phyloP scores from a whole-genome alignment of 92 coral and sea anemone species.

The Scolanthus callimorphus region DNA sequence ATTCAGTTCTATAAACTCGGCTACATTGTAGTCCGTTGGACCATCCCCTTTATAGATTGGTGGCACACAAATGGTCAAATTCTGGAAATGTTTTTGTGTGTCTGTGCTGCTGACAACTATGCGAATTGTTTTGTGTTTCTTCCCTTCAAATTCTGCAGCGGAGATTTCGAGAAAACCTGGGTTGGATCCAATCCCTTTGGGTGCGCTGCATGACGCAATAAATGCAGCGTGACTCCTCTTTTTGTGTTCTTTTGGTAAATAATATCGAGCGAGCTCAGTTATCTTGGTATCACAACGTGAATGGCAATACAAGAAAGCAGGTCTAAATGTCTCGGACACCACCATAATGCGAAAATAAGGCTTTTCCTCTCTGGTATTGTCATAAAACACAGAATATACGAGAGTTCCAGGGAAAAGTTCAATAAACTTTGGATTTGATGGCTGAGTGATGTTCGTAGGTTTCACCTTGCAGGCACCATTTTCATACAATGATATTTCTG shows the following conservation, averaged over 20 bases:
- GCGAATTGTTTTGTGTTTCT: not conserved
- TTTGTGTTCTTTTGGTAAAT: slow-evolving; percentile 10
- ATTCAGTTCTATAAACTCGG: slow-evolving; percentile 53
- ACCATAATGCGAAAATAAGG: slow-evolving; percentile 25
- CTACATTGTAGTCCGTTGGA: slow-evolving; percentile 9
- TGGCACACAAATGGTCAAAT: slow-evolving; percentile 48
- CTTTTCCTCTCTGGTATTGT: slow-evolving; percentile 2
- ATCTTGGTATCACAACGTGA: slow-evolving; percentile 9
- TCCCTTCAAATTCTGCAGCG: slow-evolving; percentile 2
- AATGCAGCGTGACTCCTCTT: slow-evolving; percentile 43
- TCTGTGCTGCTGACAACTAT: slow-evolving; percentile 11
- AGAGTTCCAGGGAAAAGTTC: slow-evolving; percentile 28
- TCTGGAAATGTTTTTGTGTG: not conserved
- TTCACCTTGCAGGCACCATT: not conserved
- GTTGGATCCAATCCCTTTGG: slow-evolving; percentile 21
- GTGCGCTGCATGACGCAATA: slow-evolving; percentile 44
- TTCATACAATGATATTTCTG: not conserved
- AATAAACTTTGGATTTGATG: slow-evolving; percentile 1
- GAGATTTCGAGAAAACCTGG: slow-evolving; percentile 38
- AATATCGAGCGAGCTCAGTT: slow-evolving; percentile 12
- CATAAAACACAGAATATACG: slow-evolving; percentile 27
- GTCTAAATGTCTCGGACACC: slow-evolving; percentile 31
- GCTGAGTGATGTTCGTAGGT: not conserved
- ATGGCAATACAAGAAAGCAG: slow-evolving; percentile 17
- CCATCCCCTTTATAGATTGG: slow-evolving; percentile 29